phyloP scores from a whole-genome alignment of 2,888 invertebrate species.

The Venustoraphidia nigricollis region DNA sequence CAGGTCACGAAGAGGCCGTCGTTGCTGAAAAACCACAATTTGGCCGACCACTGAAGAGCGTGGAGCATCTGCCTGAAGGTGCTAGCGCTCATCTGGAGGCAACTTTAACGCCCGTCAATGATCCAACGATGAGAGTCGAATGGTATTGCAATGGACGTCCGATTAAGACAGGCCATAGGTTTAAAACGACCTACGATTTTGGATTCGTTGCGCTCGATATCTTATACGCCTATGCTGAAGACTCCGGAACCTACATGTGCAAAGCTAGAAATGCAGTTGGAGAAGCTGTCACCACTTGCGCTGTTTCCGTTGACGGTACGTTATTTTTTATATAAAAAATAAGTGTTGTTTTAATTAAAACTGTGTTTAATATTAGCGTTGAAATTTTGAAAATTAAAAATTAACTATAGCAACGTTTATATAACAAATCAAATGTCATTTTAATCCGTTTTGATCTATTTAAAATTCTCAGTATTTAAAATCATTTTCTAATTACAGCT shows the following conservation, averaged over 20 bases:
- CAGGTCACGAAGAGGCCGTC: conserved; percentile 55
- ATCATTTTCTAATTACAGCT: conserved; percentile 33
- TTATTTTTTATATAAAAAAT: conserved; percentile 9
- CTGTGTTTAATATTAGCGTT: no score
- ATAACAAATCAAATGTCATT: background rate
- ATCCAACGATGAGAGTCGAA: conserved; percentile 96
- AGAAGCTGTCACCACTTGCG: conserved; percentile 86
- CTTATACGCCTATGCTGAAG: conserved; percentile 91
- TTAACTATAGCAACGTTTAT: background rate
- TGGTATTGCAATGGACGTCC: conserved; percentile 95
- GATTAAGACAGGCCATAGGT: conserved; percentile 84
- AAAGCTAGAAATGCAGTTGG: conserved; percentile 89
- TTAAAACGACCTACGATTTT: conserved; percentile 93
- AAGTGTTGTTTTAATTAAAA: no score
- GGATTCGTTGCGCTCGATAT: conserved; percentile 95
- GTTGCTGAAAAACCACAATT: conserved; percentile 79
- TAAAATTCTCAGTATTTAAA: background rate
- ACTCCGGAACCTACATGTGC: conserved; percentile 94
- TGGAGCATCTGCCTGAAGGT: conserved; percentile 73
- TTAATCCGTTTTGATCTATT: conserved; percentile 1
- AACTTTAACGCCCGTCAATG: conserved; percentile 90
- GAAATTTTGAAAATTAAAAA: no score
- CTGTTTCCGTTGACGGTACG: conserved; percentile 72
- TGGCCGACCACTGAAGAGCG: conserved; percentile 71
- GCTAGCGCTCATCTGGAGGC: conserved; percentile 84